Evolutionary conservation across 2,888 invertebrate genomes (phyloP).

Genomic region (Dynastes maya): DNA sequence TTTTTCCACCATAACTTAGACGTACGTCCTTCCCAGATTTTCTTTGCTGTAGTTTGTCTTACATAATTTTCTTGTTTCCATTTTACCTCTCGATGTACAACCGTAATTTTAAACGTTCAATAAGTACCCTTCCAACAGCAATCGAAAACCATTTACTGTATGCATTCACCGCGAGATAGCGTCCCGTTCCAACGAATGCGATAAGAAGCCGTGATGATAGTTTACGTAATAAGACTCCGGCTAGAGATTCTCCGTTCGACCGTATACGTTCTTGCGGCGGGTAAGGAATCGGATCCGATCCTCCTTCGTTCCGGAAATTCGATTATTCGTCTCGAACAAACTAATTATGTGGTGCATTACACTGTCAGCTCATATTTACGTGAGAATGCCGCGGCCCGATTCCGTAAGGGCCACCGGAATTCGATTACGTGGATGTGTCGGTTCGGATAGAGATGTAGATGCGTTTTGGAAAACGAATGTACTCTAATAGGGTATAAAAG

Average conservation of each 20-base stretch:
- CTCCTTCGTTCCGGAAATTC: slow-evolving; percentile 44
- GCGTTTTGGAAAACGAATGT: slow-evolving; percentile 39
- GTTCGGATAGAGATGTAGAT: slow-evolving; percentile 42
- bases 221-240: slow-evolving; percentile 22
- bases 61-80: not conserved
- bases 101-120: too few species aligned
- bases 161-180: not conserved
- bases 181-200: slow-evolving; percentile 13
- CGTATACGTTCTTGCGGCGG: not conserved
- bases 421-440: slow-evolving; percentile 44
- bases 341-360: slow-evolving; percentile 51
- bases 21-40: too few species aligned
- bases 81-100: too few species aligned
- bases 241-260: not conserved
- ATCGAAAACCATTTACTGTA: not conserved
- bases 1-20: too few species aligned
- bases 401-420: slow-evolving; percentile 24
- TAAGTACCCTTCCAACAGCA: too few species aligned
- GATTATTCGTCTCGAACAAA: slow-evolving; percentile 51
- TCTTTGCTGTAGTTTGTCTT: too few species aligned
- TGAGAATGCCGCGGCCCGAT: slow-evolving; percentile 38
- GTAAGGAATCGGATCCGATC: slow-evolving; percentile 34
- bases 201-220: not conserved
- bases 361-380: slow-evolving; percentile 50
- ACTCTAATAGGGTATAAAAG: slow-evolving; percentile 37